Evolutionary conservation across 2,113 vertebrate genomes (phyloP), one percentile per base, ranked within the genome.

Genomic region (Parus major): DNA sequence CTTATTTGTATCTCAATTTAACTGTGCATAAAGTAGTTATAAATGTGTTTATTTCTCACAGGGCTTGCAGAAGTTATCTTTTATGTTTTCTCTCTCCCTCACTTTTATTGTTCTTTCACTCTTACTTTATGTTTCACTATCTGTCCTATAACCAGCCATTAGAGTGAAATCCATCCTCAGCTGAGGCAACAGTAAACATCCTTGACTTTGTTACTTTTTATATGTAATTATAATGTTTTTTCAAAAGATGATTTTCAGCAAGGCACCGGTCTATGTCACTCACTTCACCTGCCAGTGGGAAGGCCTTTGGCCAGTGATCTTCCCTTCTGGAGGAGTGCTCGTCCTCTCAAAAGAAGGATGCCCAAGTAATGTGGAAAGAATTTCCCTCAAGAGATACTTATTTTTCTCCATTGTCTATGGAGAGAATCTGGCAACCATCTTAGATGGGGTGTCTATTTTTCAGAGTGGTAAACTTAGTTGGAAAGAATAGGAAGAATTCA

Each of bases 101-200:
- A 80, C 42, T 90, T 88, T 92, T 92, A 91, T 88, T 92, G 46
- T 91, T 95, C 79, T 88, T 95, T 90, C 86, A 55, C 44, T 92
- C 92, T 90, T 90, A 76, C 25, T 95, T 92, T 92, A 86, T 93
- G 77, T 70, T 88, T 92, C 52, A 59, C 33, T 80, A 31, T 86
- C 76, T 92, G 36, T 36, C 86, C 90, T 85, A 73, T 78, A 92
- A 77, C 35, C 50, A 90, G 49, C 18, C 25, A 50, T 82, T 86
- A 83, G 22, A 83, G 36, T 28, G 42, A 88, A 95, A 93, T 88
- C 72, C 64, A 86, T 80, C 47, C 29, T 73, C 20, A 90, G 4
- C 0, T 31, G 35, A 88, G 50, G 18, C 71, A 94, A 88, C 27
- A 72, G 28, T 71, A 92, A 96, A 85, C 3, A 5, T 72, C 41